phyloP scores from a whole-genome alignment of 2,888 invertebrate genomes.

The Rhopalosiphum nymphaeae region DNA sequence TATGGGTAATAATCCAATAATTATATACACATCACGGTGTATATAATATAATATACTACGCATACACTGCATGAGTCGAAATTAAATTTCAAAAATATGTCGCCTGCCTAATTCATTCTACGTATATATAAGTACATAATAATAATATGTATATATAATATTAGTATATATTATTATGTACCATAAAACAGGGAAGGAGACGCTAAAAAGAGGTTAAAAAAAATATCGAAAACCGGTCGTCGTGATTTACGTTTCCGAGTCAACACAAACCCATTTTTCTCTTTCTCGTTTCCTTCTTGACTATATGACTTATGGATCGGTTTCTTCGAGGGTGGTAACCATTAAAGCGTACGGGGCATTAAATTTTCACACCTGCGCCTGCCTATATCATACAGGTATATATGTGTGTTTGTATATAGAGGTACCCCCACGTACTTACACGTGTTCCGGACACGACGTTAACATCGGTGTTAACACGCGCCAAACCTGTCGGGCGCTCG shows the following conservation, averaged over 20 bases:
- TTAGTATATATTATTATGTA: neutral
- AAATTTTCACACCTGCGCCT: constrained; percentile 55
- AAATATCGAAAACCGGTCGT: constrained; percentile 51
- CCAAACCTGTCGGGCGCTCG: constrained; percentile 34
- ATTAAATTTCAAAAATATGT: constrained; percentile 1
- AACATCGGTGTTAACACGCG: constrained; percentile 64
- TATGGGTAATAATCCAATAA: constrained; percentile 3
- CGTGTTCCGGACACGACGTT: constrained; percentile 58
- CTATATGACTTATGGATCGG: constrained; percentile 55
- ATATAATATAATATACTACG: neutral
- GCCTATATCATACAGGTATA: constrained; percentile 1
- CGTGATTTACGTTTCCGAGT: constrained; percentile 60
- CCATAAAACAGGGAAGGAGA: neutral
- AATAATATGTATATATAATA: neutral
- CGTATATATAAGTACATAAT: neutral
- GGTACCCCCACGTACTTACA: constrained; percentile 62
- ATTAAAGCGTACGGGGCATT: constrained; percentile 34
- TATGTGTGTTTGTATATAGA: neutral
- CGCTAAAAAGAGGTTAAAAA: neutral
- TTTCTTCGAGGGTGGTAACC: constrained; percentile 62
- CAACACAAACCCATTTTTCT: constrained; percentile 46
- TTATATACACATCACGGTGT: neutral
- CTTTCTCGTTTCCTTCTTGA: neutral
- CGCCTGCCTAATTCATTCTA: neutral
- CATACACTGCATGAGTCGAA: neutral